These are phyloP conservation scores for Calcarius lapponicus DNA, from an alignment of 2,797 vertebrate genomes.

Conservation along the genomic window DNA sequence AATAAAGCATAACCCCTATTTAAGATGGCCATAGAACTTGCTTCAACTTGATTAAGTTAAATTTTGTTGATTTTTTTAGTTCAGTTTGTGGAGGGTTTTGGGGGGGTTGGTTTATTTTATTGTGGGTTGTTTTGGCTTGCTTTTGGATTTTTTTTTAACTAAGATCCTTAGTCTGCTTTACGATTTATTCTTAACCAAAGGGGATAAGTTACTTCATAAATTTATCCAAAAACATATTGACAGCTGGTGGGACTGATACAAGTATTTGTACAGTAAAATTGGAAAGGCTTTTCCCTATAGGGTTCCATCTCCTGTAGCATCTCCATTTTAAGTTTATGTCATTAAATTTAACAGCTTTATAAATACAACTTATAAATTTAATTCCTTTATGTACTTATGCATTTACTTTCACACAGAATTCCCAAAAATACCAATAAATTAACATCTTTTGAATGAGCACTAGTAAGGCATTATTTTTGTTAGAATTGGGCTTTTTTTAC, in stretches of 20 bases:
- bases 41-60: not conserved
- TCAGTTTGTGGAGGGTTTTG: not conserved
- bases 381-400: not conserved
- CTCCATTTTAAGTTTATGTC: not conserved
- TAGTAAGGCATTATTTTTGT: not conserved
- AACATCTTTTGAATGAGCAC: not conserved
- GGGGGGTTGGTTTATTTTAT: not conserved
- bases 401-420: not conserved
- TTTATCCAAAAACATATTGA: conserved; percentile 29
- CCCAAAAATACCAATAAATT: not conserved
- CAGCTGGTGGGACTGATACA: conserved; percentile 17
- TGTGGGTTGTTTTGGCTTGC: not conserved
- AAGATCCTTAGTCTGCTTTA: not conserved
- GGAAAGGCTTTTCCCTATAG: not conserved
- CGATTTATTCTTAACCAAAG: conserved; percentile 22
- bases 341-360: not conserved
- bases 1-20: not conserved
- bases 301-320: not conserved
- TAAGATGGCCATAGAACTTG: not conserved
- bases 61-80: not conserved
- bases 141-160: not conserved
- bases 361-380: not conserved
- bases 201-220: conserved; percentile 35
- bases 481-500: not conserved
- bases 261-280: not conserved